Percentiles rank a stretch among this genome's conserved stretches.
phyloP scores from a whole-genome alignment of 2,797 vertebrate species.

The Tapera naevia region DNA sequence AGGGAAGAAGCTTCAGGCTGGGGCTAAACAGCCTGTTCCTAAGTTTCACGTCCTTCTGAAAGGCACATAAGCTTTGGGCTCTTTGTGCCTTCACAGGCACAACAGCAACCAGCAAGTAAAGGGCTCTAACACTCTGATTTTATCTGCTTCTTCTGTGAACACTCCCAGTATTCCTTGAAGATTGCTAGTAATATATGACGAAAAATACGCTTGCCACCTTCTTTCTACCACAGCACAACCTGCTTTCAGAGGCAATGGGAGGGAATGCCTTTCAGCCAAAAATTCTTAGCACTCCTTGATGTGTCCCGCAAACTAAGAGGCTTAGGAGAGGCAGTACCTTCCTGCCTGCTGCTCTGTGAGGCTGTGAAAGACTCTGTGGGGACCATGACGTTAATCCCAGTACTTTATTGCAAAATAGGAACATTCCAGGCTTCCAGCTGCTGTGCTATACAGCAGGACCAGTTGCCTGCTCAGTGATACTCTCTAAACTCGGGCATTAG shows the following conservation, averaged over 20 bases:
- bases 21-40: background rate
- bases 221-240: background rate
- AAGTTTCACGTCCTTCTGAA: background rate
- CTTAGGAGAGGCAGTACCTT: background rate
- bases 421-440: background rate
- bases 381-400: background rate
- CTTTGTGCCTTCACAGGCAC: accelerated
- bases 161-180: background rate
- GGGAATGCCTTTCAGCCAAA: background rate
- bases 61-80: background rate
- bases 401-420: background rate
- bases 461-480: accelerated
- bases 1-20: background rate
- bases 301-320: background rate
- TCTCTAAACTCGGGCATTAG: background rate
- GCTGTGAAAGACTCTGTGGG: accelerated
- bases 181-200: background rate
- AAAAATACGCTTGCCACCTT: background rate
- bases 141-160: background rate
- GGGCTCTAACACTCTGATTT: background rate
- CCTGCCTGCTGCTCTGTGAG: background rate
- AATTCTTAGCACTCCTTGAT: background rate
- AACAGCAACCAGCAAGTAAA: background rate
- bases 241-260: background rate
- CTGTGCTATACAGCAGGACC: too few relatives aligned